phyloP scores from a whole-genome alignment of 1,140 invertebrate species.

The Macrocentrus cingulum region DNA sequence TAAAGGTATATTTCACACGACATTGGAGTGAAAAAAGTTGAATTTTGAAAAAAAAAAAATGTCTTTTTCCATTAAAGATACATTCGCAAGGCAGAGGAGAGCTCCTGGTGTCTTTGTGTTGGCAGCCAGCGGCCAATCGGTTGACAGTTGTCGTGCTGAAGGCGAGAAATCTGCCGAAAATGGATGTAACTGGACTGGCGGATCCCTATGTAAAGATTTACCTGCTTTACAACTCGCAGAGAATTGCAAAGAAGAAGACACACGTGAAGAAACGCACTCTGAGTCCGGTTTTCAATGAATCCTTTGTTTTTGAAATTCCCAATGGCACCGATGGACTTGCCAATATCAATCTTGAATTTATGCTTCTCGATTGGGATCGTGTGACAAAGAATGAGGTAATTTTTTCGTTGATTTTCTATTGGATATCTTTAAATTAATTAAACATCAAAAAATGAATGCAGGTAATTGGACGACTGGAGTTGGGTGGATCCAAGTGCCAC shows the following conservation, averaged over 20 bases:
- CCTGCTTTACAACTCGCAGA: constrained; percentile 92
- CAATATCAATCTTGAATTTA: constrained; percentile 88
- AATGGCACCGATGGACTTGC: constrained; percentile 78
- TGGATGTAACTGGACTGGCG: constrained; percentile 93
- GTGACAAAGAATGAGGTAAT: constrained; percentile 95
- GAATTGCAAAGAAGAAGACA: constrained; percentile 98
- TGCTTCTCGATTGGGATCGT: constrained; percentile 94
- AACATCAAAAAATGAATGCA: constrained; percentile 42
- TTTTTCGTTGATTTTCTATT: background rate
- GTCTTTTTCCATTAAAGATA: constrained; percentile 62
- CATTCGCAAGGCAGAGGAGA: constrained; percentile 86
- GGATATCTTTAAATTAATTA: background rate
- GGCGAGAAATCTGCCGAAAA: constrained; percentile 90
- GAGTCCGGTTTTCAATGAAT: constrained; percentile 98
- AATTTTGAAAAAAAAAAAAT: background rate
- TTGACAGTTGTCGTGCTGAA: constrained; percentile 90
- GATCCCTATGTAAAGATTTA: constrained; percentile 97
- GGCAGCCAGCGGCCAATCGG: constrained; percentile 87
- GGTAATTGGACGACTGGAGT: constrained; percentile 92
- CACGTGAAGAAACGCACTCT: constrained; percentile 97
- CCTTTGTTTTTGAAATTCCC: constrained; percentile 86
- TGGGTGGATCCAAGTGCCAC: constrained; percentile 77
- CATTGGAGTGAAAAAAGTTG: no score
- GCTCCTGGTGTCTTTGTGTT: constrained; percentile 87
- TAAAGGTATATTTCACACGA: no score